phyloP scores from a whole-genome alignment of 2,113 vertebrate species.

The Potamarius usumacintae region DNA sequence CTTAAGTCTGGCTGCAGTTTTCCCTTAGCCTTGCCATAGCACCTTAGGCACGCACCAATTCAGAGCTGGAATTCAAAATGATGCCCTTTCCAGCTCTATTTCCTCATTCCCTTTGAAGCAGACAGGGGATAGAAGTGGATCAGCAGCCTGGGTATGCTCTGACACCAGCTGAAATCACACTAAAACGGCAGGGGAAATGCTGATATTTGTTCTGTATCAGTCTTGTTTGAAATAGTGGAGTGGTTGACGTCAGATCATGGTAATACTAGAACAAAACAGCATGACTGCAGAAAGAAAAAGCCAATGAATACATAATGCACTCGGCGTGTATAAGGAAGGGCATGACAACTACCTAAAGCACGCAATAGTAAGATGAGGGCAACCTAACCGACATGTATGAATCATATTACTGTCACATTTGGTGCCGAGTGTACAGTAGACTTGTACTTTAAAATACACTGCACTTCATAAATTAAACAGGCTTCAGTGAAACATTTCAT shows the following conservation, averaged over 20 bases:
- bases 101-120: slow-evolving; percentile 56
- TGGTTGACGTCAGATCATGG: slow-evolving; percentile 42
- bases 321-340: slow-evolving; percentile 13
- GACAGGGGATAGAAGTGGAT: slow-evolving; percentile 45
- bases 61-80: slow-evolving; percentile 47
- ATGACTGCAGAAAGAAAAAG: slow-evolving; percentile 7
- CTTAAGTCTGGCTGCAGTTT: slow-evolving; percentile 52
- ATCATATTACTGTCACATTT: slow-evolving; percentile 36
- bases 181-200: slow-evolving; percentile 49
- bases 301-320: slow-evolving; percentile 24
- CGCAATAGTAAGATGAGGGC: slow-evolving; percentile 18
- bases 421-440: slow-evolving; percentile 29
- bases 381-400: slow-evolving; percentile 28
- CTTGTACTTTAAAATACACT: slow-evolving; percentile 33
- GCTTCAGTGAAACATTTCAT: slow-evolving; percentile 35
- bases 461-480: slow-evolving; percentile 48
- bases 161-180: slow-evolving; percentile 50
- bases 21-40: slow-evolving; percentile 42
- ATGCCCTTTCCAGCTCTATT: slow-evolving; percentile 51
- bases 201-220: slow-evolving; percentile 45
- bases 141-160: slow-evolving; percentile 42
- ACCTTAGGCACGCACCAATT: slow-evolving; percentile 52
- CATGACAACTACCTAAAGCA: slow-evolving; percentile 27
- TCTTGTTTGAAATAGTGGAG: slow-evolving; percentile 44
- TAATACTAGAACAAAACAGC: slow-evolving; percentile 28